Conservation (phyloP, 2,888 invertebrate species). For the Chironomus riparius region DNA sequence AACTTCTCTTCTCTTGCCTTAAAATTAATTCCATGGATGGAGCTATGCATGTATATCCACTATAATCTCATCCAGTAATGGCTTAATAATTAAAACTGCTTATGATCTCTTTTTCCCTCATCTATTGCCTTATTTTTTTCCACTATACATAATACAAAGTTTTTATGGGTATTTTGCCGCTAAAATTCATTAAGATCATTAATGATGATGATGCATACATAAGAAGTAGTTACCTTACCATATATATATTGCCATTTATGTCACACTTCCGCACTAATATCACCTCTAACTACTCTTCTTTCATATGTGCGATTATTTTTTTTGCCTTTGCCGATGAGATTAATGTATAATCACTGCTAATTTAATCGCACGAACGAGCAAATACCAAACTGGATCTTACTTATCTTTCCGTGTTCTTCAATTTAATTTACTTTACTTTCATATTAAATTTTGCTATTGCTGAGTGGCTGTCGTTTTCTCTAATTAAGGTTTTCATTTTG, state of each 20-base stretch:
- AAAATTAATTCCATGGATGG: no score
- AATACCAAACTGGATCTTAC: not conserved
- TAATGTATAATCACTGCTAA: not conserved
- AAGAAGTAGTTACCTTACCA: not conserved
- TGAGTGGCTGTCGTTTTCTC: no score
- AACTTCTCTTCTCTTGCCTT: no score
- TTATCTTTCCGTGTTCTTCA: no score
- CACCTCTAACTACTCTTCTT: not conserved
- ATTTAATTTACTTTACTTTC: no score
- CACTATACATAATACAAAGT: not conserved
- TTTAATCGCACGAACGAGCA: not conserved
- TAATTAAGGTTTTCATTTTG: no score
- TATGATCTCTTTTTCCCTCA: not conserved
- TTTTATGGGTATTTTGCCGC: not conserved
- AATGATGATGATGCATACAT: not conserved
- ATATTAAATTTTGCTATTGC: no score
- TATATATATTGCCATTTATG: slow-evolving; percentile 4
- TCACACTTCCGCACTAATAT: not conserved
- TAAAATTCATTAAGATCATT: not conserved
- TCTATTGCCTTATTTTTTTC: not conserved
- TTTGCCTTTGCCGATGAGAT: not conserved
- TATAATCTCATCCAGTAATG: not conserved
- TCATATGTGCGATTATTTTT: no score
- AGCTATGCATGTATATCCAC: not conserved
- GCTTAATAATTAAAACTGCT: not conserved